Percentiles rank a stretch among this genome's conserved stretches.
Conservation (phyloP, 2,888 invertebrate species). For the Panzeria rudis region DNA sequence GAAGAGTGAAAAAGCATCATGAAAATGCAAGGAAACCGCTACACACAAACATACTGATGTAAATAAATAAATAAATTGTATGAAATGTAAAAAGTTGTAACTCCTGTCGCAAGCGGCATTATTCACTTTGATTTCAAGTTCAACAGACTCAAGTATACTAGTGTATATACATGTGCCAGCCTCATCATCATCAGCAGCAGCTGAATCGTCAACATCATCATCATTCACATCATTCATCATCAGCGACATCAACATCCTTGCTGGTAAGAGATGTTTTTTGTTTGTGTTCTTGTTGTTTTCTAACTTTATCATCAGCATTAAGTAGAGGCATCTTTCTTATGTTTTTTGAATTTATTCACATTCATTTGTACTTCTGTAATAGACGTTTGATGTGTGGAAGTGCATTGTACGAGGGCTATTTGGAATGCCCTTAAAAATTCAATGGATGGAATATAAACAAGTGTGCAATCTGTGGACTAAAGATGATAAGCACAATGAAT, state of each 20-base stretch:
- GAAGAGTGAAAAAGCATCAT: slow-evolving; percentile 29
- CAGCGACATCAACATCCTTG: slow-evolving; percentile 45
- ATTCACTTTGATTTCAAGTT: slow-evolving; percentile 73
- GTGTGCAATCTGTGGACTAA: no score
- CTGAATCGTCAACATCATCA: slow-evolving; percentile 30
- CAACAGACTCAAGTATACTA: slow-evolving; percentile 71
- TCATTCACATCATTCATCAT: slow-evolving; percentile 52
- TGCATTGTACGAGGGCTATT: neutral
- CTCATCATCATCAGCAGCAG: slow-evolving; percentile 49
- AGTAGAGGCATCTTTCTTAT: slow-evolving; percentile 36
- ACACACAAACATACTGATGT: slow-evolving; percentile 22
- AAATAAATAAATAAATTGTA: slow-evolving; percentile 60
- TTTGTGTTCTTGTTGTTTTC: slow-evolving; percentile 36
- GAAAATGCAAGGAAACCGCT: slow-evolving; percentile 38
- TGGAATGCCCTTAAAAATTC: neutral
- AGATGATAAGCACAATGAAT: no score
- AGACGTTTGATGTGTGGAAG: slow-evolving; percentile 32
- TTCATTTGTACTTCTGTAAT: neutral
- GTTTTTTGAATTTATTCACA: neutral
- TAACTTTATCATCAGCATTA: slow-evolving; percentile 38
- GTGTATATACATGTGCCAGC: slow-evolving; percentile 64
- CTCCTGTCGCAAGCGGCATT: slow-evolving; percentile 70
- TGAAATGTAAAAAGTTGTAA: slow-evolving; percentile 68
- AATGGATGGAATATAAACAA: neutral
- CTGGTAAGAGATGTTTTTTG: slow-evolving; percentile 23